Conservation (phyloP, 2,113 vertebrate genomes). For the Chitala chitala region DNA sequence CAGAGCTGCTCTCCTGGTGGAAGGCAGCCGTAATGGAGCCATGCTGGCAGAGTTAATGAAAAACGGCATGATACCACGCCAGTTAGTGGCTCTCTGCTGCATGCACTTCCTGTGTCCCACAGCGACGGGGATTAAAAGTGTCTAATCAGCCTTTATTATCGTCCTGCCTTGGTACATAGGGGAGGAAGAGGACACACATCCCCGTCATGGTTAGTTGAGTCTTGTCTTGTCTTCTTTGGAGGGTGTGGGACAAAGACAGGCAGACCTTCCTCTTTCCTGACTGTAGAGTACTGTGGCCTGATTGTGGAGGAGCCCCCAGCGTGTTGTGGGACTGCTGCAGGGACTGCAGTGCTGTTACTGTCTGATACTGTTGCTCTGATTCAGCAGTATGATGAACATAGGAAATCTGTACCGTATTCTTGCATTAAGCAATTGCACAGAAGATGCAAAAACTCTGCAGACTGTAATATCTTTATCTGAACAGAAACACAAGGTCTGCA, state of each 20-base stretch:
- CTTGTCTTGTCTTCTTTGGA: not conserved
- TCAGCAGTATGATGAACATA: too few species aligned
- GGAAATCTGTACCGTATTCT: too few species aligned
- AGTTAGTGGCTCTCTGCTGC: slow-evolving; percentile 53
- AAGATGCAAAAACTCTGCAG: too few species aligned
- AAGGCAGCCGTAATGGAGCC: slow-evolving; percentile 64
- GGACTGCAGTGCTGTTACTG: not conserved
- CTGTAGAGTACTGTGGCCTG: not conserved
- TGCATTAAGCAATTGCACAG: too few species aligned
- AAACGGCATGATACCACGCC: slow-evolving; percentile 59
- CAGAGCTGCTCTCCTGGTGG: slow-evolving; percentile 56
- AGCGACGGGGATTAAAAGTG: slow-evolving; percentile 64
- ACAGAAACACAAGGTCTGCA: too few species aligned
- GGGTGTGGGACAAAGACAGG: not conserved
- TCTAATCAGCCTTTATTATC: slow-evolving; percentile 53
- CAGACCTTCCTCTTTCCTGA: not conserved
- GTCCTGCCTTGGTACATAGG: not conserved
- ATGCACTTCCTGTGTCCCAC: slow-evolving; percentile 50
- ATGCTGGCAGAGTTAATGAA: slow-evolving; percentile 72
- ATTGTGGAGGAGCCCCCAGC: not conserved
- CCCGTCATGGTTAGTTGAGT: slow-evolving; percentile 28
- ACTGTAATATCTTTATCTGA: too few species aligned
- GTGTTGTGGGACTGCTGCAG: not conserved
- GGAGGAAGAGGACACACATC: slow-evolving; percentile 4
- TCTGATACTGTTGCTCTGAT: not conserved